phyloP scores from a whole-genome alignment of 2,888 invertebrate genomes.

The Amblyjoppa proteus region DNA sequence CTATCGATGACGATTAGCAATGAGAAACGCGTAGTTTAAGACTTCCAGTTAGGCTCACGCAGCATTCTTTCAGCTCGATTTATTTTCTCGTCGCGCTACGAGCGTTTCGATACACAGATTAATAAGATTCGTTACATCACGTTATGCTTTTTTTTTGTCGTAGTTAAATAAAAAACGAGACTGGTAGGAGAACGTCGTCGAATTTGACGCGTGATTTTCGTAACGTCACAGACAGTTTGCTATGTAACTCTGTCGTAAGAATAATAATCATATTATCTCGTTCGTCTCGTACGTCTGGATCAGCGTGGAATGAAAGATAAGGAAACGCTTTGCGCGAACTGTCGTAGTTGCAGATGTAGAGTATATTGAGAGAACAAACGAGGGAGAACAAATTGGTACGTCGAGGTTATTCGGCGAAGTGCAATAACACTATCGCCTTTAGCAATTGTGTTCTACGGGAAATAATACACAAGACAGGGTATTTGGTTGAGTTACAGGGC shows the following conservation, averaged over 20 bases:
- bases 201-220: conserved; percentile 6
- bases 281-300: not conserved
- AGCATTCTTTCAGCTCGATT: conserved; percentile 1
- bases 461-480: too few relatives aligned
- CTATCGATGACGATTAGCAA: not conserved
- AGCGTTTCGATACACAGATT: not conserved
- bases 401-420: not conserved
- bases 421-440: not conserved
- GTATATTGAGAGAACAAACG: not conserved
- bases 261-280: conserved; percentile 12
- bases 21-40: not conserved
- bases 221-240: not conserved
- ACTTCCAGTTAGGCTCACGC: not conserved
- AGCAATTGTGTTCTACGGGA: too few relatives aligned
- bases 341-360: not conserved
- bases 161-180: not conserved
- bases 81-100: conserved; percentile 28
- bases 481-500: too few relatives aligned
- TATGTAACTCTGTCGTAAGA: conserved; percentile 23
- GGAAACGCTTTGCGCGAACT: not conserved
- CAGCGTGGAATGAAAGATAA: not conserved
- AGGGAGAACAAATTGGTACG: not conserved
- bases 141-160: not conserved
- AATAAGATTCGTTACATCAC: not conserved
- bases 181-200: not conserved